Conservation (phyloP, 1,140 invertebrate genomes). For the Schmidtea mediterranea region DNA sequence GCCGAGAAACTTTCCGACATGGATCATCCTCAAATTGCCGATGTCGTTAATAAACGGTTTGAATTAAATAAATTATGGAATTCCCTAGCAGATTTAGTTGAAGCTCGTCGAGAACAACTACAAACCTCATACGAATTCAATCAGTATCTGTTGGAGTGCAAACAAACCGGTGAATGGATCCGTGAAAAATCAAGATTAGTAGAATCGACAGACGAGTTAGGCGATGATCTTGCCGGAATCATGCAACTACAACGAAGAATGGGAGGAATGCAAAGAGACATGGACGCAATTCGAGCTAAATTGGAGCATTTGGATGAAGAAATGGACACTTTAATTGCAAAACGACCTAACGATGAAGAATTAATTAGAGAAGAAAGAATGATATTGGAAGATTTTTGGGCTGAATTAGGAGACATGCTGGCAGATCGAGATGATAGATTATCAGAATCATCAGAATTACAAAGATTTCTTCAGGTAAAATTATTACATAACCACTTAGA, state of each 20-base stretch:
- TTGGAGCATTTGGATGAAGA: conserved; percentile 43
- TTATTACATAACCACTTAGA: too few species aligned
- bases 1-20: conserved; percentile 26
- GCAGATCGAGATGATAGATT: conserved; percentile 52
- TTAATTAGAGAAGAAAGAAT: conserved; percentile 55
- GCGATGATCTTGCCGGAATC: conserved; percentile 33
- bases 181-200: conserved; percentile 83
- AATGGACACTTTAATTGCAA: conserved; percentile 51
- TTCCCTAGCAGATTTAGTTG: conserved; percentile 47
- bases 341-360: conserved; percentile 69
- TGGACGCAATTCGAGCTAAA: conserved; percentile 77
- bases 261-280: conserved; percentile 74
- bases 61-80: conserved; percentile 29
- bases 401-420: conserved; percentile 59
- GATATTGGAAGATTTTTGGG: conserved; percentile 65
- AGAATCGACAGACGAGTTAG: conserved; percentile 54
- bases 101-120: conserved; percentile 60
- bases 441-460: conserved; percentile 78
- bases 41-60: conserved; percentile 60
- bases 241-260: conserved; percentile 46
- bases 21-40: conserved; percentile 71
- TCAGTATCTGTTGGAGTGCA: conserved; percentile 88
- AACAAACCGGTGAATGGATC: conserved; percentile 79
- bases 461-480: conserved; percentile 46
- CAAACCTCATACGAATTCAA: conserved; percentile 76